Evolutionary conservation across 23 tunicate genomes (phyloP).

Genomic region (Clavelina lepadiformis): DNA sequence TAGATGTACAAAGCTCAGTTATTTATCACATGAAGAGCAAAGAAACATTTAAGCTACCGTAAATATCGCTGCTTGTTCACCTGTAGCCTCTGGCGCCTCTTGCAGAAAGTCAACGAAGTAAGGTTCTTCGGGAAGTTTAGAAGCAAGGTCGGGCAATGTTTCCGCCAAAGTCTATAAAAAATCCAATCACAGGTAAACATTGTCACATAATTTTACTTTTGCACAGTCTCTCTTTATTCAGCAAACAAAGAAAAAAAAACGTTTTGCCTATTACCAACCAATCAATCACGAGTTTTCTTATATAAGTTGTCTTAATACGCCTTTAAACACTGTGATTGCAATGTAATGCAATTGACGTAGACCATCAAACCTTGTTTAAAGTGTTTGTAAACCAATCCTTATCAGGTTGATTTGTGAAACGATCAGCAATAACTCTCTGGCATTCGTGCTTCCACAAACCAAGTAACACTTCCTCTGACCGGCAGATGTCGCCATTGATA

Average conservation of each 20-base stretch:
- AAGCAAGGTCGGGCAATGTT: constrained; percentile 30
- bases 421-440: constrained; percentile 91
- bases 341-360: no score
- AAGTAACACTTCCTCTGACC: constrained; percentile 38
- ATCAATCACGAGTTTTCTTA: no score
- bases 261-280: no score
- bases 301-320: no score
- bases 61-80: constrained; percentile 6
- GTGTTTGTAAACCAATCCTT: constrained; percentile 88
- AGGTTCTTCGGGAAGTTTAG: constrained; percentile 67
- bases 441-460: constrained; percentile 99
- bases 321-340: no score
- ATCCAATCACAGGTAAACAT: no score
- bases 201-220: no score
- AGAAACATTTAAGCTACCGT: no score
- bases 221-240: no score
- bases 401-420: constrained; percentile 95
- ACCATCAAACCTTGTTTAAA: constrained; percentile 46
- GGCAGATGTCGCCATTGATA: constrained; percentile 32
- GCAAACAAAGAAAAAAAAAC: no score
- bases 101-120: constrained; percentile 95
- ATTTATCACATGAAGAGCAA: no score
- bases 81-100: constrained; percentile 98
- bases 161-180: constrained; percentile 53
- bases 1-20: no score